These are phyloP conservation scores for Netelia inedita DNA, from an alignment of 2,888 invertebrate species.

Conservation along the genomic window DNA sequence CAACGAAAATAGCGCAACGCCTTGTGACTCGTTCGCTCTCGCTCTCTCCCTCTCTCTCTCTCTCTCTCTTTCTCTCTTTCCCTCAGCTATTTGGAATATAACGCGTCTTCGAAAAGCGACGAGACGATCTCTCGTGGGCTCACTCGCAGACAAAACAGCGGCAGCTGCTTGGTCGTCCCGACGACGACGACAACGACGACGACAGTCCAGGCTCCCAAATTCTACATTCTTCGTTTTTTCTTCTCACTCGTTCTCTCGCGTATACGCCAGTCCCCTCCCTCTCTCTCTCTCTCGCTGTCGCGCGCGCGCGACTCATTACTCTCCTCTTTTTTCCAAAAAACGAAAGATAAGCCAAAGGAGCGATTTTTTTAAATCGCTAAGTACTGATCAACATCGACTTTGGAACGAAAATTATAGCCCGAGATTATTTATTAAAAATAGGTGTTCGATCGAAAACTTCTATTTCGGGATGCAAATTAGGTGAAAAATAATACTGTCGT, in stretches of 20 bases:
- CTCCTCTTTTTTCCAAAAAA: constrained; percentile 16
- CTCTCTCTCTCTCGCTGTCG: constrained; percentile 7
- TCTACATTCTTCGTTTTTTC: constrained; percentile 69
- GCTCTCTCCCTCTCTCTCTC: constrained; percentile 41
- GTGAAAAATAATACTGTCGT: background rate
- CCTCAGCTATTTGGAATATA: constrained; percentile 73
- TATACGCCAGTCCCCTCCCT: constrained; percentile 60
- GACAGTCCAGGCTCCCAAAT: constrained; percentile 65
- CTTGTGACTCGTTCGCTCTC: constrained; percentile 64
- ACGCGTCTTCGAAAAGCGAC: constrained; percentile 68
- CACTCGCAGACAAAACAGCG: constrained; percentile 80
- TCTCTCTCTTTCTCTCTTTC: constrained; percentile 10
- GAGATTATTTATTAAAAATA: constrained; percentile 11
- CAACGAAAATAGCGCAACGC: constrained; percentile 83
- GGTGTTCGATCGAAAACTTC: constrained; percentile 20
- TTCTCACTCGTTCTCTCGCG: constrained; percentile 64
- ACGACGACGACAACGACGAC: constrained; percentile 70
- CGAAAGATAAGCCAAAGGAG: constrained; percentile 32
- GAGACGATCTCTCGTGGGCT: constrained; percentile 59
- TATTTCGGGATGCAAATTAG: background rate
- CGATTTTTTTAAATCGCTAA: constrained; percentile 14
- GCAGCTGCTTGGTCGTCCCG: constrained; percentile 78
- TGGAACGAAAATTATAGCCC: constrained; percentile 1
- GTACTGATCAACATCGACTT: constrained; percentile 20
- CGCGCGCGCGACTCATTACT: constrained; percentile 9